Conservation (phyloP, 2,888 invertebrate genomes). For the Euplexia lucipara region DNA sequence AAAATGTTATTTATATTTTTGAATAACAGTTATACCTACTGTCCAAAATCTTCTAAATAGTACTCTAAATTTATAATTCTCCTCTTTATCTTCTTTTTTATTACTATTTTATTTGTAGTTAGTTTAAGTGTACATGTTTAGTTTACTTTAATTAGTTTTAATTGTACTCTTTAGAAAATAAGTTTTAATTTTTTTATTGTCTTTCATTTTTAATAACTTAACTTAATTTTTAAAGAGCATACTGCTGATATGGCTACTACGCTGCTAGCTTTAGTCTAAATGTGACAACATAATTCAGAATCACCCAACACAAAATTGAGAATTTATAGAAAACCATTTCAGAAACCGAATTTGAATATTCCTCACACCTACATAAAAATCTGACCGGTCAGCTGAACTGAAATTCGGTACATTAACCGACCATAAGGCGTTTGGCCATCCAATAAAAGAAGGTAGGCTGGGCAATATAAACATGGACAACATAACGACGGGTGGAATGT, state of each 20-base stretch:
- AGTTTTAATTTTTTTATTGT: too few species aligned
- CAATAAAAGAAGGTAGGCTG: conserved; percentile 76
- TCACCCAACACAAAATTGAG: neutral
- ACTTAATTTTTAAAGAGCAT: neutral
- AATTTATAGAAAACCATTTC: conserved; percentile 50
- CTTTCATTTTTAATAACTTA: too few species aligned
- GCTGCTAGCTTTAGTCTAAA: neutral
- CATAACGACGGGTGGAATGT: conserved; percentile 83
- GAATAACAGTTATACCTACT: too few species aligned
- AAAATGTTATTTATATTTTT: too few species aligned
- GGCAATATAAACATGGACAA: conserved; percentile 85
- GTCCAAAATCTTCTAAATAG: too few species aligned
- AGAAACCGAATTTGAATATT: conserved; percentile 30
- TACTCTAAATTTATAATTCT: too few species aligned
- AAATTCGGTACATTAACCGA: conserved; percentile 60
- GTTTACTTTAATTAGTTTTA: too few species aligned
- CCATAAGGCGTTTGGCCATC: conserved; percentile 54
- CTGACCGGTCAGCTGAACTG: conserved; percentile 47
- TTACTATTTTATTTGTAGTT: too few species aligned
- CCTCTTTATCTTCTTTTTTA: too few species aligned
- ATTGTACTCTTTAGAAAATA: too few species aligned
- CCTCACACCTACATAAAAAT: conserved; percentile 43
- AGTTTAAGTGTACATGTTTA: too few species aligned
- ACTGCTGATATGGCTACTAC: neutral
- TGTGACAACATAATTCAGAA: neutral